phyloP scores from a whole-genome alignment of 2,888 invertebrate genomes.

The Phalera bucephala region DNA sequence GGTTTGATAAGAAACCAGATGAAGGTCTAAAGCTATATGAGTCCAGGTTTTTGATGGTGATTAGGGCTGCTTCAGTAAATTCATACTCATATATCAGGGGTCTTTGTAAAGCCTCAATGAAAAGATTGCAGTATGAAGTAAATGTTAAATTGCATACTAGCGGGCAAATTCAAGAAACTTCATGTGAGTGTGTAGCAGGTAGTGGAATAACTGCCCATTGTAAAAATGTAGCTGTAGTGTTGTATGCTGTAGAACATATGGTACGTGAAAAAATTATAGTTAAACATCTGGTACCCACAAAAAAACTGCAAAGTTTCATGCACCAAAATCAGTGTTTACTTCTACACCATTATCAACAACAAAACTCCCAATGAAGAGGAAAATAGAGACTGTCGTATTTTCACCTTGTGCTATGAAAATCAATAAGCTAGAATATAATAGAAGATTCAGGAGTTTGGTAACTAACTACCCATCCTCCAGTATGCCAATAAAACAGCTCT shows the following conservation, averaged over 20 bases:
- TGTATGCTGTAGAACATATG: neutral
- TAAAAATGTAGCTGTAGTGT: neutral
- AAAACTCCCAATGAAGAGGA: neutral
- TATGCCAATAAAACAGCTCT: neutral
- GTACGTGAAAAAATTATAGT: neutral
- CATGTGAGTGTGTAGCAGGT: neutral
- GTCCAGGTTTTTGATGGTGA: neutral
- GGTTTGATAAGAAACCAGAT: neutral
- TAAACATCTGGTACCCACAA: neutral
- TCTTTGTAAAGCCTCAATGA: neutral
- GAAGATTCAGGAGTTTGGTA: too few relatives aligned
- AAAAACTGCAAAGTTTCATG: neutral
- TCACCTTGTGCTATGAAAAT: too few relatives aligned
- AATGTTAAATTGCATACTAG: too few relatives aligned
- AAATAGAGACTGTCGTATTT: too few relatives aligned
- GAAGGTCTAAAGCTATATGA: neutral
- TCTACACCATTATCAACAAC: neutral
- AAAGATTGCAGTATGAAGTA: neutral
- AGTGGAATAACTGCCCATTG: neutral
- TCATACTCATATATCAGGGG: neutral
- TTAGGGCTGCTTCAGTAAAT: neutral
- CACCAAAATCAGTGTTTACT: neutral
- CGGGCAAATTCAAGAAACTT: neutral
- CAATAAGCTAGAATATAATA: too few relatives aligned
- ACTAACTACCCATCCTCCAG: too few relatives aligned